A percentile compares a stretch with the other conserved stretches of the same genome.
Conservation (phyloP, 2,113 vertebrate genomes). For the Rhizomys pruinosus region DNA sequence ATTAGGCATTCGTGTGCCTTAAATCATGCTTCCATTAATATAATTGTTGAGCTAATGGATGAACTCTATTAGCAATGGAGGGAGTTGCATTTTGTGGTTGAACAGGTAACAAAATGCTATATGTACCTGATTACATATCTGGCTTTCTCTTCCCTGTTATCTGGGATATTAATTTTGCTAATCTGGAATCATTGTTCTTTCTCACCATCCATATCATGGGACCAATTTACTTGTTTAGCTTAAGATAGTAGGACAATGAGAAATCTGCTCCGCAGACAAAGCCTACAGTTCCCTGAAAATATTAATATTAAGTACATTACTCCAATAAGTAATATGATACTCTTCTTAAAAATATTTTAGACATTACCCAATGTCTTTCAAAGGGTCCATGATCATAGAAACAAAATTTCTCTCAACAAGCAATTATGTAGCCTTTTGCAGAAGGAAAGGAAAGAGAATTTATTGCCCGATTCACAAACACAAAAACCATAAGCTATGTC, state of each 20-base stretch:
- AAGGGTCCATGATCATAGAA: constrained; percentile 14
- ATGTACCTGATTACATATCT: constrained; percentile 67
- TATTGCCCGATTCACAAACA: not conserved
- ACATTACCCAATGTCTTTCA: not conserved
- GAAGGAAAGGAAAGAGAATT: not conserved
- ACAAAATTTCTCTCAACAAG: not conserved
- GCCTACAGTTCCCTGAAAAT: constrained; percentile 39
- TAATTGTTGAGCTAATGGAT: constrained; percentile 80
- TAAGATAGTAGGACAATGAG: constrained; percentile 49
- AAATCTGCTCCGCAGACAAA: constrained; percentile 52
- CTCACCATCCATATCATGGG: constrained; percentile 33
- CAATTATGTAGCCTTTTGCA: not conserved
- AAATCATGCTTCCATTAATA: constrained; percentile 78
- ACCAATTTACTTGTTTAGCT: constrained; percentile 53
- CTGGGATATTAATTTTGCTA: constrained; percentile 72
- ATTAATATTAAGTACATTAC: constrained; percentile 40
- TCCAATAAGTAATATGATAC: not conserved
- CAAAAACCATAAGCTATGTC: not conserved
- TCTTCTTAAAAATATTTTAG: not conserved
- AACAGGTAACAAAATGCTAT: constrained; percentile 79
- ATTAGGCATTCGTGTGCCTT: constrained; percentile 70
- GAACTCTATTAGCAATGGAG: constrained; percentile 65
- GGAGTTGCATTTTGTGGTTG: constrained; percentile 70
- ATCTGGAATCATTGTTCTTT: constrained; percentile 62
- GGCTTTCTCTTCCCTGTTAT: constrained; percentile 73